Evolutionary conservation across 2,797 vertebrate species (phyloP).

Genomic region (Argyrosomus regius): DNA sequence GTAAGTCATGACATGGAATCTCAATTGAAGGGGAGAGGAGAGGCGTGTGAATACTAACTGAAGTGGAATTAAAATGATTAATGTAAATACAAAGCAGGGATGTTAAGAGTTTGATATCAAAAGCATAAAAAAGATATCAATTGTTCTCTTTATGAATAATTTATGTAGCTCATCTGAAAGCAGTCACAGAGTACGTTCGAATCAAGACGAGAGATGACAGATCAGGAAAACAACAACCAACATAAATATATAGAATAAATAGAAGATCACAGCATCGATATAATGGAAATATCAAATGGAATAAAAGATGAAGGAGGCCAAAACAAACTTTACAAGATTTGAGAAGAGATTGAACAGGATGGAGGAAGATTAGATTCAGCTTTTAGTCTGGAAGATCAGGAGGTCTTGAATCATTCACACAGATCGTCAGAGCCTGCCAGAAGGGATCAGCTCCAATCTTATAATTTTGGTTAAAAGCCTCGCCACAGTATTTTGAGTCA

Average conservation of each 20-base stretch:
- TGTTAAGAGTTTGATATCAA: constrained; percentile 27
- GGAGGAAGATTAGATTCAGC: background rate
- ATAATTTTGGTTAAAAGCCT: background rate
- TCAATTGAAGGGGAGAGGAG: constrained; percentile 14
- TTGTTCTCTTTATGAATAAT: constrained; percentile 35
- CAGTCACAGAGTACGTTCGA: background rate
- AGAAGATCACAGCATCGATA: background rate
- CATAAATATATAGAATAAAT: constrained; percentile 18
- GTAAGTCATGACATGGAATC: constrained; percentile 30
- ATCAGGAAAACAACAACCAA: background rate
- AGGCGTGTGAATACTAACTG: background rate
- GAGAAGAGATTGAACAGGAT: constrained; percentile 1
- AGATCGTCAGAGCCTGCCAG: background rate
- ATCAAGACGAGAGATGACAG: constrained; percentile 12
- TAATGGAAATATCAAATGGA: constrained; percentile 7
- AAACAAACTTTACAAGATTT: background rate
- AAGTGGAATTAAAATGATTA: constrained; percentile 16
- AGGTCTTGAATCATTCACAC: background rate
- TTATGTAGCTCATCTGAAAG: background rate
- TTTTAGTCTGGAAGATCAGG: constrained; percentile 14
- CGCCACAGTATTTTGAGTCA: background rate
- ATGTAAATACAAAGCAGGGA: constrained; percentile 26
- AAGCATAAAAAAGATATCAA: background rate
- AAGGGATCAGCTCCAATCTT: background rate
- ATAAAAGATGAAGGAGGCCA: background rate